phyloP scores from a whole-genome alignment of 1,140 invertebrate genomes.

The Hyphantria cunea region DNA sequence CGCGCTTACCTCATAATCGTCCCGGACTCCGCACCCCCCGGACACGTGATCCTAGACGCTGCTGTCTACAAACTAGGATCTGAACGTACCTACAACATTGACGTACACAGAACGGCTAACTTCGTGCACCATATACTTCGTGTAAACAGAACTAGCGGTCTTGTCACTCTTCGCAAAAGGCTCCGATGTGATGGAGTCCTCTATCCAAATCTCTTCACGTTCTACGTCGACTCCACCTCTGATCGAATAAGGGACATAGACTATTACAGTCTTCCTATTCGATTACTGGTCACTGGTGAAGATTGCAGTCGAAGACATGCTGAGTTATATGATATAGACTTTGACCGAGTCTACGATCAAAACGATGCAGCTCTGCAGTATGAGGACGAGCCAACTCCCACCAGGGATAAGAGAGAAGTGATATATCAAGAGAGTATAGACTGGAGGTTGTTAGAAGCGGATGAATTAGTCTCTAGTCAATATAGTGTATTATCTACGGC shows the following conservation, averaged over 20 bases:
- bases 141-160: conserved; percentile 88
- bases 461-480: conserved; percentile 75
- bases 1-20: conserved; percentile 87
- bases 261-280: conserved; percentile 91
- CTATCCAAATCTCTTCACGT: conserved; percentile 92
- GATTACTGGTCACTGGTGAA: conserved; percentile 89
- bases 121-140: conserved; percentile 90
- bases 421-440: conserved; percentile 66
- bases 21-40: conserved; percentile 85
- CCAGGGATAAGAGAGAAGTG: conserved; percentile 74
- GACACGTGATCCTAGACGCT: conserved; percentile 89
- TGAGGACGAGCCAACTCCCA: conserved; percentile 59
- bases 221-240: conserved; percentile 92
- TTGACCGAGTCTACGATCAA: conserved; percentile 80
- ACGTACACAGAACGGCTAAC: conserved; percentile 89
- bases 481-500: conserved; percentile 72
- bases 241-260: conserved; percentile 90
- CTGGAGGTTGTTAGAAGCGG: conserved; percentile 73
- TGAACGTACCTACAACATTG: conserved; percentile 88
- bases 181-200: conserved; percentile 91
- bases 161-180: conserved; percentile 87
- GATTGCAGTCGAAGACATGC: conserved; percentile 82
- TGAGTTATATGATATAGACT: conserved; percentile 76
- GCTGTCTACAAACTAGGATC: conserved; percentile 89
- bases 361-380: conserved; percentile 68